Conservation (phyloP, 1,140 invertebrate species). For the Hypsibius dujardini region DNA sequence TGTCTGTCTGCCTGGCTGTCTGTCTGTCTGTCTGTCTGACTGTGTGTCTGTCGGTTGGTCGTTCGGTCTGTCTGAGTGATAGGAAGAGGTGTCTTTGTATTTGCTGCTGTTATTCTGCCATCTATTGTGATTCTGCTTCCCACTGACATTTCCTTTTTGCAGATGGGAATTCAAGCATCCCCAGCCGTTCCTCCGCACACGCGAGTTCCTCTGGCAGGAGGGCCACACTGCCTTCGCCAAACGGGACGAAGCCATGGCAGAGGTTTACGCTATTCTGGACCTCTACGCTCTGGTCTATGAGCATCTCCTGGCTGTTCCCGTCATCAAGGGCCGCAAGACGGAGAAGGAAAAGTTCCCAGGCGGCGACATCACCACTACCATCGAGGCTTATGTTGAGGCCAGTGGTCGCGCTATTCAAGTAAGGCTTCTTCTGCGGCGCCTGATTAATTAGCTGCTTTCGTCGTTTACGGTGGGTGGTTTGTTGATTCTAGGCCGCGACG, state of each 20-base stretch:
- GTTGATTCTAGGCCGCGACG: constrained; percentile 56
- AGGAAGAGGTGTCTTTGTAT: too few relatives aligned
- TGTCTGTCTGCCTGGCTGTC: too few relatives aligned
- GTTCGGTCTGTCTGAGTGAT: too few relatives aligned
- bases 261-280: constrained; percentile 55
- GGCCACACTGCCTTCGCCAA: constrained; percentile 85
- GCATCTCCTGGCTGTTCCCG: constrained; percentile 78
- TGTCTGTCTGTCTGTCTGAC: too few relatives aligned
- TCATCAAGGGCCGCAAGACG: constrained; percentile 82
- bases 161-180: constrained; percentile 99
- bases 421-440: constrained; percentile 11
- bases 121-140: background rate
- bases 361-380: constrained; percentile 88
- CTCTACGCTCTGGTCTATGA: constrained; percentile 77
- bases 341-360: constrained; percentile 99
- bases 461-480: background rate
- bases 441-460: background rate
- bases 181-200: constrained; percentile 85
- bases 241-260: constrained; percentile 62
- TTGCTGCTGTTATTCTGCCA: background rate
- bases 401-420: constrained; percentile 83
- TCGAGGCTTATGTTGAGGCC: constrained; percentile 81
- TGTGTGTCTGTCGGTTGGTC: too few relatives aligned
- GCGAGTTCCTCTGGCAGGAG: constrained; percentile 99
- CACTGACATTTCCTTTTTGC: constrained; percentile 24